Percentiles rank a stretch among this genome's conserved stretches.
Conservation (phyloP, 2,888 invertebrate species). For the Sesia bembeciformis region DNA sequence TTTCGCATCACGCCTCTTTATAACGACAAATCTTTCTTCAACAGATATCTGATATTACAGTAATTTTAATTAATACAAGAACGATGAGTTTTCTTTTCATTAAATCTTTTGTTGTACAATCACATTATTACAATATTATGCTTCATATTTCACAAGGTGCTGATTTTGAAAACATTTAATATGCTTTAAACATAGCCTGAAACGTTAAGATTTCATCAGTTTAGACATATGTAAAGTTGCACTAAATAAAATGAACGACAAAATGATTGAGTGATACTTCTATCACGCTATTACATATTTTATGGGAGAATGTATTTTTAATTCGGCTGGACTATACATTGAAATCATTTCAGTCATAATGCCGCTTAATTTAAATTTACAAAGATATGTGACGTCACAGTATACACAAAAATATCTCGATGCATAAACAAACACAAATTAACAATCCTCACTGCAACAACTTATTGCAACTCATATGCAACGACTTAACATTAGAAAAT, state of each 20-base stretch:
- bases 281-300: no score
- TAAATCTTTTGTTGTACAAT: no score
- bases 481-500: slow-evolving; percentile 56
- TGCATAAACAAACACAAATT: slow-evolving; percentile 58
- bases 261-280: no score
- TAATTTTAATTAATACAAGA: slow-evolving; percentile 19
- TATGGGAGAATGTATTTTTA: no score
- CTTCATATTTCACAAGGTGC: no score
- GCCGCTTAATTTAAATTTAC: slow-evolving; percentile 21
- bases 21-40: slow-evolving; percentile 60
- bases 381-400: slow-evolving; percentile 48
- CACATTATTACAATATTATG: no score
- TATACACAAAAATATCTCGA: slow-evolving; percentile 28
- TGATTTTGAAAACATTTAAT: no score
- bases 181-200: no score
- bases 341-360: neutral
- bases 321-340: neutral
- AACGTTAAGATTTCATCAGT: no score
- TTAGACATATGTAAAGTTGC: no score
- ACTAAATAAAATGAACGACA: no score
- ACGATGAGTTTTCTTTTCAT: neutral
- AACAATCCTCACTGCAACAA: slow-evolving; percentile 49
- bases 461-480: slow-evolving; percentile 36
- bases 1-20: slow-evolving; percentile 59
- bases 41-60: slow-evolving; percentile 47